Evolutionary conservation across 2,888 invertebrate species (phyloP).

Genomic region (Camponotus fellah): DNA sequence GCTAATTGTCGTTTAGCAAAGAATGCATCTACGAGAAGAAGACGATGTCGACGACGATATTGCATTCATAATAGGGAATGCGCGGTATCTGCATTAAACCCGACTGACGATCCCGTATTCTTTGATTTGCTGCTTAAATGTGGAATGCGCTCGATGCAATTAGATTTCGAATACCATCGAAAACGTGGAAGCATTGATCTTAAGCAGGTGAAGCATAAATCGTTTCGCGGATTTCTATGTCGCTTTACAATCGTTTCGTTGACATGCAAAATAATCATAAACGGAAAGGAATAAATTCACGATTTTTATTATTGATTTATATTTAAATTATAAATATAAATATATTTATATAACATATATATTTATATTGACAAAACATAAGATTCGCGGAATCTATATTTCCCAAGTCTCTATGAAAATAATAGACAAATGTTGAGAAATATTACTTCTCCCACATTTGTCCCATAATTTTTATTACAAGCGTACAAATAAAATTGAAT

Average conservation of each 20-base stretch:
- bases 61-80: conserved; percentile 45
- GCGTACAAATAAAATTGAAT: background rate
- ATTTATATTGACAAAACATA: too few species aligned
- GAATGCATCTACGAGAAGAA: conserved; percentile 36
- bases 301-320: too few species aligned
- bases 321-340: too few species aligned
- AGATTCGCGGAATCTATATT: too few species aligned
- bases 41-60: conserved; percentile 42
- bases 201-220: conserved; percentile 1
- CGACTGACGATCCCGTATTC: conserved; percentile 34
- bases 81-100: conserved; percentile 37
- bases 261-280: background rate
- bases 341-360: too few species aligned
- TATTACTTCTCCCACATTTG: background rate
- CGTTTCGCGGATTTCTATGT: conserved; percentile 9
- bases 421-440: too few species aligned
- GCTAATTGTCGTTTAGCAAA: conserved; percentile 54
- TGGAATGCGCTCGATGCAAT: conserved; percentile 40
- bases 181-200: conserved; percentile 11
- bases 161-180: conserved; percentile 40
- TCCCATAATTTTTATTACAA: background rate
- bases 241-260: conserved; percentile 10
- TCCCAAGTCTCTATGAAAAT: too few species aligned
- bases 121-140: conserved; percentile 50
- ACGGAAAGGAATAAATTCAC: too few species aligned